Base-by-base conservation (phyloP, 1,140 invertebrate genomes). In the Lithobius niger region DNA sequence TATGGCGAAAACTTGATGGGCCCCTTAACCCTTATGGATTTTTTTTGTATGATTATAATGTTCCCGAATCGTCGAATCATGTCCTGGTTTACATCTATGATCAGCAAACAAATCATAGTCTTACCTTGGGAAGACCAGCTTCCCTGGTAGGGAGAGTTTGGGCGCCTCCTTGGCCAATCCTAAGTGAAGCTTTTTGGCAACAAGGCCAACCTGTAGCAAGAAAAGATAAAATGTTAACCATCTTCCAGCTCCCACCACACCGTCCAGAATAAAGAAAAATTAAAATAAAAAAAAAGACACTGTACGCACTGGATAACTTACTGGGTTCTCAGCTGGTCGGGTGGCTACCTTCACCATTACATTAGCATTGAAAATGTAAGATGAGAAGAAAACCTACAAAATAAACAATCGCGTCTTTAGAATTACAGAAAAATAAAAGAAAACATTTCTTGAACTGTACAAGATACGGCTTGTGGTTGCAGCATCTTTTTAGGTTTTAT, bases 311-410 rank as follows among this genome's bases (percentile, higher is more conserved):
- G n/a, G n/a, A n/a, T n/a, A 57, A 55, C 68, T 62, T 65, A 96
- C 90, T 16, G 93, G 93, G 76, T 97, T 97, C 65, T 97, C 92
- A 28, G 93, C 93, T 45, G 91, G 88, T 67, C 91, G 73, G 27
- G 85, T 90, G 36, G 86, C 86, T 50, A 88, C 85, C 76, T 95
- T 95, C 54, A 97, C 92, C 94, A 97, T 97, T 53, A 97, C 91
- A 68, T 97, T 97, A 65, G 93, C 90, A 74, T 89, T 97, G 76
- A 97, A 97, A 66, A 97, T 93, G 67, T 96, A 97, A 0, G 91
- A 94, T 3, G 92, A 96, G 76, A 97, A 97, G 73, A 97, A 97
- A 22, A 97, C 74, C 73, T 74, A 65, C 42, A 69, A 70, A 19
- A 60, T 52, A 56, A 45, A 57, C 43, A n/a, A n/a, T n/a, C n/a